These are phyloP conservation scores for Buphagus erythrorhynchus DNA, from an alignment of 2,797 vertebrate species.

Conservation along the genomic window DNA sequence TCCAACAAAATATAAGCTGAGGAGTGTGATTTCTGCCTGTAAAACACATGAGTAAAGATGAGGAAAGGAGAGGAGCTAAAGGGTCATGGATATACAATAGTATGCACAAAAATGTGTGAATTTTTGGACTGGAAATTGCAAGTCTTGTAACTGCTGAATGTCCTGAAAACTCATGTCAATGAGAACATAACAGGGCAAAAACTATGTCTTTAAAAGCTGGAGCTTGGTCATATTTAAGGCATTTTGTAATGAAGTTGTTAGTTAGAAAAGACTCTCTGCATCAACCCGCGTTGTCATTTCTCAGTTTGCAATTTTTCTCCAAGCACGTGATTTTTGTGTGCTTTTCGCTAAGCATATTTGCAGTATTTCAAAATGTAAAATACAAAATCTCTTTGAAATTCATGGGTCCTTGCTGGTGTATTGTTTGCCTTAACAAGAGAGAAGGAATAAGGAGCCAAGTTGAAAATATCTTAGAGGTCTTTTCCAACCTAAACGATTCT, in stretches of 20 bases:
- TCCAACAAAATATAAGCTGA: background rate
- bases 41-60: background rate
- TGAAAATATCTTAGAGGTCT: background rate
- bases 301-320: background rate
- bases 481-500: background rate
- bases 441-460: background rate
- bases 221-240: background rate
- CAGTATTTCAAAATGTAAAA: background rate
- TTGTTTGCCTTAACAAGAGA: background rate
- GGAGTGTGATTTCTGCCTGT: background rate
- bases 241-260: background rate
- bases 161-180: background rate
- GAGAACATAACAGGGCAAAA: background rate
- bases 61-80: background rate
- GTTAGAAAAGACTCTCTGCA: background rate
- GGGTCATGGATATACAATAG: background rate
- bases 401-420: background rate
- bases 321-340: background rate
- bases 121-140: background rate
- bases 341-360: background rate
- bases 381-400: background rate
- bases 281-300: background rate
- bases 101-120: background rate
- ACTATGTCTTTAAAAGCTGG: background rate
- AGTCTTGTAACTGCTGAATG: background rate